Percentiles rank a stretch among this genome's conserved stretches.
phyloP scores from a whole-genome alignment of 2,113 vertebrate genomes.

The Prochilodus magdalenae region DNA sequence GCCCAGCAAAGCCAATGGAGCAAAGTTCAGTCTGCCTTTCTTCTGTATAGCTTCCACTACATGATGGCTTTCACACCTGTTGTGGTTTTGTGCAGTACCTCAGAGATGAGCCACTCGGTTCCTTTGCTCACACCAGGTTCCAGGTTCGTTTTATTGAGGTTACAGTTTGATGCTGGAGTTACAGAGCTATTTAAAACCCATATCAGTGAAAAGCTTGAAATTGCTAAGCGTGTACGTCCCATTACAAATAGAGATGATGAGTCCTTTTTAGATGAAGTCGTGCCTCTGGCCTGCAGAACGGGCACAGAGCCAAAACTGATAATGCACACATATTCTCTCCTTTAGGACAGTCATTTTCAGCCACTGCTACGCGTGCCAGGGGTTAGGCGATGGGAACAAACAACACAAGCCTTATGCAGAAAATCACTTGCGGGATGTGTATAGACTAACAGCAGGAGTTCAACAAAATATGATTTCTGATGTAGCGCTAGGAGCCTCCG shows the following conservation, averaged over 20 bases:
- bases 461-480: background rate
- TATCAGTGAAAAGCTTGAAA: constrained; percentile 3
- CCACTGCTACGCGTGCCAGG: background rate
- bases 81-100: background rate
- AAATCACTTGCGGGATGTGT: background rate
- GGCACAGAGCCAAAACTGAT: background rate
- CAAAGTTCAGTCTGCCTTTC: background rate
- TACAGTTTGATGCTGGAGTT: constrained; percentile 11
- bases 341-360: background rate
- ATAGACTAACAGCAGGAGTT: background rate
- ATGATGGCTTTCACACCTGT: constrained; percentile 6
- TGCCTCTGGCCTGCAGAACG: background rate
- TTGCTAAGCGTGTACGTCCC: background rate
- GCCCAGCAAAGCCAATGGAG: background rate
- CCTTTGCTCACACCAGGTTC: constrained; percentile 2
- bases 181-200: constrained; percentile 11
- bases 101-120: background rate
- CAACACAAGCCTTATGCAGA: background rate
- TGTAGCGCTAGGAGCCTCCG: background rate
- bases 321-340: background rate
- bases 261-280: background rate
- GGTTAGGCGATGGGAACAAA: background rate
- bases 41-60: background rate
- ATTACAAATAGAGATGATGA: background rate
- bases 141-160: constrained; percentile 6